A percentile compares a stretch with the other conserved stretches of the same genome.
phyloP scores from a whole-genome alignment of 30 jellyfish, hydroid and myxozoan genomes.

The Chrysaora quinquecirrha region DNA sequence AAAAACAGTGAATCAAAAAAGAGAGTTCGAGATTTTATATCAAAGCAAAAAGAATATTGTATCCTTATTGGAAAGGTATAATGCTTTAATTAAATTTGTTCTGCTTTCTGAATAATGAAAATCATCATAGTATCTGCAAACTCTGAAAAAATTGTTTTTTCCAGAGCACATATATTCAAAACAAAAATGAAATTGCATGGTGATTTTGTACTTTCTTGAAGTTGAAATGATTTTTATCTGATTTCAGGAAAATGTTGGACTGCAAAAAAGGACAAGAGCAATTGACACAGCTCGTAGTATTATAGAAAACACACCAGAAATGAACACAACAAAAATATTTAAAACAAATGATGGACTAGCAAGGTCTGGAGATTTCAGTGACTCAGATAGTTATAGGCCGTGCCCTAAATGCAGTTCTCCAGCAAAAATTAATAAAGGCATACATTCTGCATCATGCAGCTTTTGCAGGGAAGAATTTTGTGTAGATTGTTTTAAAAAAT shows the following conservation, averaged over 20 bases:
- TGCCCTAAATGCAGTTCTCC: slow-evolving; percentile 66
- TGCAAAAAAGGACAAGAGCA: slow-evolving; percentile 33
- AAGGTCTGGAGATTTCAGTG: background rate
- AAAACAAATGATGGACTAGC: background rate
- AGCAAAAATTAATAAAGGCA: slow-evolving; percentile 29
- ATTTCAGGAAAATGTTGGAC: slow-evolving; percentile 56
- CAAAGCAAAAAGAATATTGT: slow-evolving; percentile 14
- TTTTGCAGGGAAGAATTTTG: slow-evolving; percentile 39
- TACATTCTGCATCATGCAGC: slow-evolving; percentile 15
- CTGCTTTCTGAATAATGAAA: no score
- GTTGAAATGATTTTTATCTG: background rate
- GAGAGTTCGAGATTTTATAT: slow-evolving; percentile 9
- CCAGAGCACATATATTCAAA: no score
- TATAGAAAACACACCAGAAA: slow-evolving; percentile 50
- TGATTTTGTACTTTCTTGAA: no score
- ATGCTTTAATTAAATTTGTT: no score
- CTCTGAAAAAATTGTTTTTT: no score
- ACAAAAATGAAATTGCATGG: no score
- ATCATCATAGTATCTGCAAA: no score
- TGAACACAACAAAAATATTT: slow-evolving; percentile 30
- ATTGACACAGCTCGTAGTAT: slow-evolving; percentile 22
- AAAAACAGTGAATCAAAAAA: background rate
- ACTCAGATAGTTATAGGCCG: slow-evolving; percentile 7
- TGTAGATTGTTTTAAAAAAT: slow-evolving; percentile 31
- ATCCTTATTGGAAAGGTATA: slow-evolving; percentile 45